Percentiles rank a stretch among this genome's conserved stretches.
These are phyloP conservation scores for Actinostola sp. DNA, from an alignment of 92 coral and sea anemone genomes.

Conservation along the genomic window DNA sequence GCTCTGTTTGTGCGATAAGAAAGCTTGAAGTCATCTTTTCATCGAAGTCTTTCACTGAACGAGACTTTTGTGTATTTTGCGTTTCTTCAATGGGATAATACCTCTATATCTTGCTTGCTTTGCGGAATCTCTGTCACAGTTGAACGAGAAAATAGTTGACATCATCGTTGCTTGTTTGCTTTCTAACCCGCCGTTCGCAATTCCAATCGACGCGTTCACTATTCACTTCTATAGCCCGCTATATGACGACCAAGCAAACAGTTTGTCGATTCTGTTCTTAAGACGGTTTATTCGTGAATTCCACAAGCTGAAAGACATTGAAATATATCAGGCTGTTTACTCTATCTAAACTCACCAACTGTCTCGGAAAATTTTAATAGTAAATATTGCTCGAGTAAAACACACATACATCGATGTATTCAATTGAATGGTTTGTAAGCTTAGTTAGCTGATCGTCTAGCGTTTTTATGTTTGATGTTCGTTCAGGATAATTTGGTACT, in stretches of 20 bases:
- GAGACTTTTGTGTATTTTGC: slow-evolving; percentile 41
- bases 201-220: slow-evolving; percentile 12
- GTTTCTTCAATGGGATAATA: slow-evolving; percentile 39
- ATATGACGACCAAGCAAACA: slow-evolving; percentile 34
- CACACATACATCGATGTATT: slow-evolving; percentile 50
- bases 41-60: slow-evolving; percentile 24
- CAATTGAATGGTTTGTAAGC: slow-evolving; percentile 52
- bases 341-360: slow-evolving; percentile 41
- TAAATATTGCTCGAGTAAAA: slow-evolving; percentile 65
- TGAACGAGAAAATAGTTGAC: slow-evolving; percentile 54
- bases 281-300: slow-evolving; percentile 41
- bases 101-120: slow-evolving; percentile 49
- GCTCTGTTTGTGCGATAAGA: slow-evolving; percentile 31
- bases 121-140: slow-evolving; percentile 46
- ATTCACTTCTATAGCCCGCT: slow-evolving; percentile 21
- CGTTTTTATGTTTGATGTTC: slow-evolving; percentile 45
- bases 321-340: slow-evolving; percentile 34
- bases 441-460: slow-evolving; percentile 50
- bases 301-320: slow-evolving; percentile 15
- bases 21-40: slow-evolving; percentile 22
- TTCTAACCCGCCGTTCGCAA: slow-evolving; percentile 18
- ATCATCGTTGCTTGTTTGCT: slow-evolving; percentile 16
- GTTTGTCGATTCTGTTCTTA: slow-evolving; percentile 33
- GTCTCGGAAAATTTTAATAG: slow-evolving; percentile 60
- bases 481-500: slow-evolving; percentile 23